Evolutionary conservation across 2,888 invertebrate genomes (phyloP).

Genomic region (Eupithecia centaureata): DNA sequence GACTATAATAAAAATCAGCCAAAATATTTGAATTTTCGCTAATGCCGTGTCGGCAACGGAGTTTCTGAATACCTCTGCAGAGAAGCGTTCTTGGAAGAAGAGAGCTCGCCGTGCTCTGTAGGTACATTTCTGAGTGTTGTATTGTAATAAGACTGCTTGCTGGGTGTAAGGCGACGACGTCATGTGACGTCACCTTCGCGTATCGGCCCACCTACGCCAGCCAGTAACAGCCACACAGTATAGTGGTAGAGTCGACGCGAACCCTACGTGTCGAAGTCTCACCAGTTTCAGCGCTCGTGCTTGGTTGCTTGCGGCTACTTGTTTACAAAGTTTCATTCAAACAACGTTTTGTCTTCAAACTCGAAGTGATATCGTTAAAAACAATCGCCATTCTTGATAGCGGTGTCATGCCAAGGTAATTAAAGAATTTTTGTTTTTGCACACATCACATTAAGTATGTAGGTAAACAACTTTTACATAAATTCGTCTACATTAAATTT

Average conservation of each 20-base stretch:
- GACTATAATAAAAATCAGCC: too few species aligned
- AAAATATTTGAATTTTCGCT: too few species aligned
- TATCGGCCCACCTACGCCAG: conserved; percentile 52
- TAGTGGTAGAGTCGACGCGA: conserved; percentile 63
- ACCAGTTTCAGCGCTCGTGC: conserved; percentile 53
- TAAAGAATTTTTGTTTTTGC: conserved; percentile 19
- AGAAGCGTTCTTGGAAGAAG: conserved; percentile 32
- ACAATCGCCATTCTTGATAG: conserved; percentile 28
- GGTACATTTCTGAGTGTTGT: conserved; percentile 16
- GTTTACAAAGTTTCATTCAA: conserved; percentile 44
- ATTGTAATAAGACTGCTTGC: conserved; percentile 22
- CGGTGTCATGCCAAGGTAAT: conserved; percentile 49
- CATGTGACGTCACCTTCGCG: conserved; percentile 62
- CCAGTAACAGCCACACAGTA: conserved; percentile 53
- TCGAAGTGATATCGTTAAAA: conserved; percentile 44
- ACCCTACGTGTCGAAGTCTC: conserved; percentile 59
- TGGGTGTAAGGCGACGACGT: conserved; percentile 55
- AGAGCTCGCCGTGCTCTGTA: conserved; percentile 31
- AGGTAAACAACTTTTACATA: neutral
- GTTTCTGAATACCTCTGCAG: conserved; percentile 11
- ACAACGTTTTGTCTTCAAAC: conserved; percentile 48
- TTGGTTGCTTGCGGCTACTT: conserved; percentile 53
- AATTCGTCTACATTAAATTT: neutral
- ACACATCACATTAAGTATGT: neutral
- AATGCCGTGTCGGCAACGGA: too few species aligned